These are phyloP conservation scores for Halcyon chelicuti DNA, from an alignment of 2,797 vertebrate species.

Conservation along the genomic window DNA sequence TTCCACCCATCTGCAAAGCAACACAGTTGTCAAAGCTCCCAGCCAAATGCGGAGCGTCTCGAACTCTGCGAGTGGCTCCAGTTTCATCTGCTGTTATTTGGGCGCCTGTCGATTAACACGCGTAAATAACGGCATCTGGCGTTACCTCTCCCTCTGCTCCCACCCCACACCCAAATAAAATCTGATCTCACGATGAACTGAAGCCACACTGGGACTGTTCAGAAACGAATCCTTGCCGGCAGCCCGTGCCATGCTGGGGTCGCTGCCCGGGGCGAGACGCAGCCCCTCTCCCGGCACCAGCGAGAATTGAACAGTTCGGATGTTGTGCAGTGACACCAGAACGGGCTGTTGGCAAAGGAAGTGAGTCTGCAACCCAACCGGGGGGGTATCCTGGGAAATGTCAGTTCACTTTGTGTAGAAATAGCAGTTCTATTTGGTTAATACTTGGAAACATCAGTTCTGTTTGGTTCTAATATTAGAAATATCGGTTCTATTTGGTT, in stretches of 20 bases:
- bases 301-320: background rate
- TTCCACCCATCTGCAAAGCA: background rate
- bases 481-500: background rate
- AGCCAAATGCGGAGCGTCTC: background rate
- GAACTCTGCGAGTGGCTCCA: background rate
- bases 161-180: constrained; percentile 28
- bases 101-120: constrained; percentile 2
- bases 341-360: background rate
- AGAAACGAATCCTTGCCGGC: background rate
- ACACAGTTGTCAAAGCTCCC: background rate
- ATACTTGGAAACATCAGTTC: too few relatives aligned
- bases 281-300: background rate
- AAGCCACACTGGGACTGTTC: background rate
- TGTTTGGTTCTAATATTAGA: background rate
- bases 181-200: background rate
- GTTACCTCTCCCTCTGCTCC: background rate
- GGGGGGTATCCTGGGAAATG: background rate
- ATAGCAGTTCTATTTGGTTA: too few relatives aligned
- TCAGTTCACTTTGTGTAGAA: too few relatives aligned
- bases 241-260: background rate
- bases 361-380: background rate
- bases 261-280: background rate
- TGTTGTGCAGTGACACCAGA: background rate
- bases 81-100: background rate
- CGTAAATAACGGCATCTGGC: constrained; percentile 37